Evolutionary conservation across 1,140 invertebrate genomes (phyloP), one percentile per base, ranked within the genome.

Genomic region (Drosophila simulans): DNA sequence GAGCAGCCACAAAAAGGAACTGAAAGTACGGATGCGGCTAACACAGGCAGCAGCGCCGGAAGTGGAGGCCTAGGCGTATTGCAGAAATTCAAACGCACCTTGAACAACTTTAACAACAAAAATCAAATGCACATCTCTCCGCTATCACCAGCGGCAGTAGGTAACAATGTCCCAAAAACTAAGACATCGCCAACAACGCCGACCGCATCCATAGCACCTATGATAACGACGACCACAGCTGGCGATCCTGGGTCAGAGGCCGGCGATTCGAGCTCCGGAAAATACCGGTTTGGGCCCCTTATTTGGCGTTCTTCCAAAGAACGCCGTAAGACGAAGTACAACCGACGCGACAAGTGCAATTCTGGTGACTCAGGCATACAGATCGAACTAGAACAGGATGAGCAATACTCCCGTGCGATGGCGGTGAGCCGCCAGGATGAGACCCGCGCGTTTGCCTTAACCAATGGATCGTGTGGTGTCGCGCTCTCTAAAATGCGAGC

Each of bases 291-390:
- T 82, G 95, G 95, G 1, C 95, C 95, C 34, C 93, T 95, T 15
- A 94, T 95, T 40, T 96, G 95, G 95, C 93, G 95, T 42, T 94
- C 94, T 5, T 96, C 95, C 70, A 95, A 95, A 85, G 95, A 96
- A 80, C 93, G 95, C 39, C 95, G 95, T 77, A 95, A 95, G 80
- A 95, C 94, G 43, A 96, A 95, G 91, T 95, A 95, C 25, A 94
- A 95, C 34, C 93, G 95, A 55, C 95, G 93, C 76, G 94, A 95
- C 54, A 96, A 96, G 91, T 96, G 95, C 90, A 95, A 95, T 91
- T 96, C 95, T 76, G 95, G 95, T 11, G 95, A 96, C 90, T 96
- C 95, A 51, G 95, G 95, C 34, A 96, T 96, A 82, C 95, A 95
- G 91, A 95, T 96, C 58, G 95, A 95, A 93, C 93, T 95, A 64